Conservation (phyloP, 1,140 invertebrate genomes). For the Drusus annulatus region DNA sequence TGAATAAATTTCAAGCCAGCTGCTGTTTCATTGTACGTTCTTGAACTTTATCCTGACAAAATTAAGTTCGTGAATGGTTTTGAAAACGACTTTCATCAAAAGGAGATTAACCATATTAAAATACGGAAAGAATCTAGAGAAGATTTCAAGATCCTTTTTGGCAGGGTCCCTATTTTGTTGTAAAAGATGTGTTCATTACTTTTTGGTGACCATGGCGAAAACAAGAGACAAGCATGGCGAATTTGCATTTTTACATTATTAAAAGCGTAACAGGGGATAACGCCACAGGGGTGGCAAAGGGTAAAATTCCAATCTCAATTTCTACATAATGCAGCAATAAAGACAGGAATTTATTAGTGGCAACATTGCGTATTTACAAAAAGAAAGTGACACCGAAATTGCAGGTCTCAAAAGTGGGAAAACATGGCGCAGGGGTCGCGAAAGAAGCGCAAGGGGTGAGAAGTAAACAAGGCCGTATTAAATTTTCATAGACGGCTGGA, state of each 20-base stretch:
- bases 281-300: constrained; percentile 6
- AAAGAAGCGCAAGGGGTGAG: neutral
- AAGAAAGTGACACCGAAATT: constrained; percentile 35
- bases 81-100: too few species aligned
- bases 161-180: neutral
- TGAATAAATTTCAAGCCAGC: too few species aligned
- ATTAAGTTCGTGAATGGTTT: too few species aligned
- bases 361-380: constrained; percentile 45
- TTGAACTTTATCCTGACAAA: too few species aligned
- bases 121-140: too few species aligned
- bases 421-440: neutral
- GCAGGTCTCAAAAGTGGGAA: constrained; percentile 23
- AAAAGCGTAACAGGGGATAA: constrained; percentile 33
- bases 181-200: neutral
- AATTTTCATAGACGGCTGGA: too few species aligned
- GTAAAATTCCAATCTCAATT: constrained; percentile 51
- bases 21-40: too few species aligned
- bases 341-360: constrained; percentile 47
- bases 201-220: neutral
- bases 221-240: constrained; percentile 1
- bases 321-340: constrained; percentile 42
- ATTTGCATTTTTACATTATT: constrained; percentile 56
- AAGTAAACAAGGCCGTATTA: too few species aligned
- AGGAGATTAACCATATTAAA: too few species aligned
- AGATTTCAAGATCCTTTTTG: neutral